Evolutionary conservation across 2,797 vertebrate species (phyloP), one percentile per base, ranked within the genome.

Genomic region (Hafferia zeledoni): DNA sequence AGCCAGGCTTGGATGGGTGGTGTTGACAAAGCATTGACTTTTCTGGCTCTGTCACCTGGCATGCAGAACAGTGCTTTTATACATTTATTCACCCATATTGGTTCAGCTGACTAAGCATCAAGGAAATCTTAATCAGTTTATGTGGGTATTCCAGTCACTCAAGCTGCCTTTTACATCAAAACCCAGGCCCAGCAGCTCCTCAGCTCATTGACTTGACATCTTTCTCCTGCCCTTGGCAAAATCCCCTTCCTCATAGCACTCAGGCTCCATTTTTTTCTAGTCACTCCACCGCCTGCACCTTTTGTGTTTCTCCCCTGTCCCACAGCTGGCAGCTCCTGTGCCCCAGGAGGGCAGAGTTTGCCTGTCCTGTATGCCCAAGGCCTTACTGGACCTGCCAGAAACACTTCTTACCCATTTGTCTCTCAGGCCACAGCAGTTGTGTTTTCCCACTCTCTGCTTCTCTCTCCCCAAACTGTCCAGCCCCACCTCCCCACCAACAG

Each of bases 11-110:
- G 68, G 39, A 92, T 79, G 57, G 28, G 57, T 78, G 52, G 56
- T 44, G 39, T 87, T 69, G 83, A 46, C 72, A 85, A 64, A 75
- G 82, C 84, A 95, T 47, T 75, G 64, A 95, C 92, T 95, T 93
- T 84, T 61, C 76, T 89, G 77, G 44, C 76, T 95, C 64, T 69
- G 59, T 71, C 72, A 94, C 84, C 78, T 92, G 69, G 46, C 49
- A 89, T 17, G 37, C 81, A 52, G 50, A 59, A 83, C 80, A 91
- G 43, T 23, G 49, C 46, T 86, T 93, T 85, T 85, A 78, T 44
- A 75, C 46, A 77, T 81, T 93, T 71, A 83, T 78, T 78, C 35
- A 75, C 39, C 52, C 83, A 35, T 27, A 78, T 9, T 56, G 56
- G 43, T 96, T 92, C 84, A 88, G 44, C 47, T 83, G 78, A 81